These are phyloP conservation scores for Pseudocheirus occidentalis DNA, from an alignment of 2,797 vertebrate genomes.

Conservation along the genomic window DNA sequence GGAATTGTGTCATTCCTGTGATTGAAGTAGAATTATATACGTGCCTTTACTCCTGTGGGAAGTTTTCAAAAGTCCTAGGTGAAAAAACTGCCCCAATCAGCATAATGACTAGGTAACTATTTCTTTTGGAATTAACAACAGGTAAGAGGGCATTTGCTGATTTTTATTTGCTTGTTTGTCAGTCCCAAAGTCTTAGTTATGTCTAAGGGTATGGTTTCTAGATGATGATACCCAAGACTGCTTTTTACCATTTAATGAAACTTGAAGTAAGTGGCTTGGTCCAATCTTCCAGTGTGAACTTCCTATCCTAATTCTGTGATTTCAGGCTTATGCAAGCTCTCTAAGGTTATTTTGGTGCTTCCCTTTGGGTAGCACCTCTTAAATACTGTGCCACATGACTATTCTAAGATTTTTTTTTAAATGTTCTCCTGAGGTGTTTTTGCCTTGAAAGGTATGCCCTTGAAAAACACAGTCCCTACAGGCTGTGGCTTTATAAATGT, in stretches of 20 bases:
- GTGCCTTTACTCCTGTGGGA: not conserved
- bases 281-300: slow-evolving; percentile 40
- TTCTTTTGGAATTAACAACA: not conserved
- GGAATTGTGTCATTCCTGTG: not conserved
- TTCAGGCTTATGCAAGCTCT: slow-evolving; percentile 38
- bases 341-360: slow-evolving; percentile 47
- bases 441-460: slow-evolving; percentile 63
- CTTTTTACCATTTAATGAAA: slow-evolving; percentile 46
- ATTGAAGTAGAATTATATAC: not conserved
- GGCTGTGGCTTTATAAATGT: slow-evolving; percentile 65
- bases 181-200: not conserved
- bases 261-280: not conserved
- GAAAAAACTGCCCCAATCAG: not conserved
- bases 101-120: not conserved
- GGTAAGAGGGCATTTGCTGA: not conserved
- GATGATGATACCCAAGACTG: not conserved
- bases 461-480: slow-evolving; percentile 58
- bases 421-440: slow-evolving; percentile 39
- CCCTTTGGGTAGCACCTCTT: not conserved
- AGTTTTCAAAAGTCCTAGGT: not conserved
- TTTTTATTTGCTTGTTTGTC: not conserved
- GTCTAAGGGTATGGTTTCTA: not conserved
- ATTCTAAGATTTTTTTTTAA: not conserved
- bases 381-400: slow-evolving; percentile 15
- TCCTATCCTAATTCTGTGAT: slow-evolving; percentile 46